phyloP scores from a whole-genome alignment of 2,113 vertebrate species.

The Potamarius usumacintae region DNA sequence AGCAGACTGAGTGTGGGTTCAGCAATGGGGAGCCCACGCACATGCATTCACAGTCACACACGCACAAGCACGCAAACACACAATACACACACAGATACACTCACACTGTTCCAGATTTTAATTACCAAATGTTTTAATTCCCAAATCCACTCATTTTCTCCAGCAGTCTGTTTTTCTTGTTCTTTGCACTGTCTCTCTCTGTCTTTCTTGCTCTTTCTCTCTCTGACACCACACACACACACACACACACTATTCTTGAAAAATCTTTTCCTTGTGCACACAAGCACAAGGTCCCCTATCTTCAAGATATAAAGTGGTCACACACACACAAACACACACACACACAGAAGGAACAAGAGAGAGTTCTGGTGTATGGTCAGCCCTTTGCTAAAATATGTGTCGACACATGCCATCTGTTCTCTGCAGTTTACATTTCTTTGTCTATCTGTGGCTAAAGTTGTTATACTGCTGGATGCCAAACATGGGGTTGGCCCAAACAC shows the following conservation, averaged over 20 bases:
- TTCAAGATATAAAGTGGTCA: not conserved
- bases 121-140: not conserved
- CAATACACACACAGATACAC: not conserved
- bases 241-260: not conserved
- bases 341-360: not conserved
- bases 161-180: not conserved
- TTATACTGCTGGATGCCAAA: not conserved
- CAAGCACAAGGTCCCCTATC: not conserved
- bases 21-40: conserved; percentile 23
- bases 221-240: not conserved
- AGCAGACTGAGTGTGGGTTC: conserved; percentile 38
- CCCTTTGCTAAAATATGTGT: conserved; percentile 4
- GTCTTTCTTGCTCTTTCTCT: not conserved
- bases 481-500: not conserved
- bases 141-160: not conserved
- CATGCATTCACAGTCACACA: not conserved
- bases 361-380: conserved; percentile 2
- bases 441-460: not conserved
- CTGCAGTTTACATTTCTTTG: not conserved
- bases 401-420: not conserved
- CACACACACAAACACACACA: not conserved
- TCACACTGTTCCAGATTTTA: not conserved
- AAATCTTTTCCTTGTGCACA: not conserved
- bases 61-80: conserved; percentile 18
- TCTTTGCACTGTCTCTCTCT: not conserved